Evolutionary conservation across 2,888 invertebrate genomes (phyloP).

Genomic region (Octonoba sinensis): DNA sequence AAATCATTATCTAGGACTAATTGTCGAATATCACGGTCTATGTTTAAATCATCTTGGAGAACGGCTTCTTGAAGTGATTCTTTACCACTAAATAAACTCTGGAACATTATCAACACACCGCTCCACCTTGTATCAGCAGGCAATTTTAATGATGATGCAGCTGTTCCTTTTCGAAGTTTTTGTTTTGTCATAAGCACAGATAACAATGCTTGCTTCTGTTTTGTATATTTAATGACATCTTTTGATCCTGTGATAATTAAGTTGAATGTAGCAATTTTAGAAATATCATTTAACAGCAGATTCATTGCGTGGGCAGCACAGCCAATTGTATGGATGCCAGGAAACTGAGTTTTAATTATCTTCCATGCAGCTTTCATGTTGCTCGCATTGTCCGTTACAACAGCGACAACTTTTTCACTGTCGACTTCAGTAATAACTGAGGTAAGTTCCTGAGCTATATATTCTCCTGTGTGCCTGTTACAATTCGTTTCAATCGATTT

Average conservation of each 20-base stretch:
- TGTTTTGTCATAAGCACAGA: neutral
- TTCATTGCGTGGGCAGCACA: slow-evolving; percentile 5
- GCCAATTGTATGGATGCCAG: neutral
- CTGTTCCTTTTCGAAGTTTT: neutral
- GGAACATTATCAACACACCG: neutral
- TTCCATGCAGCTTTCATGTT: slow-evolving; percentile 16
- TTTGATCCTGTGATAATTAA: neutral
- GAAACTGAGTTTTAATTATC: neutral
- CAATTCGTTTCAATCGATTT: neutral
- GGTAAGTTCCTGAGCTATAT: neutral
- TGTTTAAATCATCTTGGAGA: neutral
- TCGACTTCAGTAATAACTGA: neutral
- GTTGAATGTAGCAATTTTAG: neutral
- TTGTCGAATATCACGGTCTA: neutral
- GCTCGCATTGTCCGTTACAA: slow-evolving; percentile 17
- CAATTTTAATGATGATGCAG: neutral
- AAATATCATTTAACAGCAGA: neutral
- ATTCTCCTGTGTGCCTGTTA: neutral
- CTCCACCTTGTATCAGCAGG: neutral
- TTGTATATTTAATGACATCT: slow-evolving; percentile 1
- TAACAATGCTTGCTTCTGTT: neutral
- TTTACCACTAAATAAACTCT: neutral
- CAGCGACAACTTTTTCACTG: neutral
- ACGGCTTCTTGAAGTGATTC: neutral
- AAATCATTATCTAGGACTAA: neutral